Percentiles rank a stretch among this genome's conserved stretches.
Conservation (phyloP, 2,797 vertebrate species). For the Choloepus didactylus region DNA sequence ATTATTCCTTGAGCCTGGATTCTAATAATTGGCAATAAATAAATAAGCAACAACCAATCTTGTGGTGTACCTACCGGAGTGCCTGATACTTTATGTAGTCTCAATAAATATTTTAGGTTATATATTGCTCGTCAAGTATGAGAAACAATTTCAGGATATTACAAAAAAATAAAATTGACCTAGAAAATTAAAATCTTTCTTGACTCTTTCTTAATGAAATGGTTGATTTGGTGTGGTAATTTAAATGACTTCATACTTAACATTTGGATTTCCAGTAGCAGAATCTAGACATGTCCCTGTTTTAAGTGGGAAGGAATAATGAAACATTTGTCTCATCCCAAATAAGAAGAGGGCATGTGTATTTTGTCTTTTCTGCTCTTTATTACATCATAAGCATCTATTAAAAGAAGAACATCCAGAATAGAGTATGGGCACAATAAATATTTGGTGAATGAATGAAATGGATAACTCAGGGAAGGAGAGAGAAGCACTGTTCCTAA, state of each 20-base stretch:
- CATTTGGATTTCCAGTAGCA: background rate
- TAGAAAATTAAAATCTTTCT: conserved; percentile 3
- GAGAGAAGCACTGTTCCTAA: background rate
- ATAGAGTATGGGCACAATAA: background rate
- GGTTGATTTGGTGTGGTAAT: background rate
- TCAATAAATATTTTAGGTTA: background rate
- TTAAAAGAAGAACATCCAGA: background rate
- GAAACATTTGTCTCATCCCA: background rate
- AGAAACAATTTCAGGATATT: background rate
- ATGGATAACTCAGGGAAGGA: background rate
- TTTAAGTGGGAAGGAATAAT: background rate
- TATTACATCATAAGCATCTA: background rate
- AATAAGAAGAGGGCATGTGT: background rate
- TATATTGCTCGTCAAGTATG: background rate
- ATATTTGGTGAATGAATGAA: background rate
- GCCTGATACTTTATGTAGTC: background rate
- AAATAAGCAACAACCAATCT: background rate
- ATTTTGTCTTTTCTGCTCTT: background rate
- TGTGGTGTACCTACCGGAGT: background rate
- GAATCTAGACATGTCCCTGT: background rate
- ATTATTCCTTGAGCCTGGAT: background rate
- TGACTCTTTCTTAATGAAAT: background rate
- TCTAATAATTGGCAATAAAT: background rate
- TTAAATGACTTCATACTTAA: conserved; percentile 23
- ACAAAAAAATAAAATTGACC: background rate